Percentiles rank a stretch among this genome's conserved stretches.
phyloP scores from a whole-genome alignment of 2,113 vertebrate genomes.

The Sterna hirundo region DNA sequence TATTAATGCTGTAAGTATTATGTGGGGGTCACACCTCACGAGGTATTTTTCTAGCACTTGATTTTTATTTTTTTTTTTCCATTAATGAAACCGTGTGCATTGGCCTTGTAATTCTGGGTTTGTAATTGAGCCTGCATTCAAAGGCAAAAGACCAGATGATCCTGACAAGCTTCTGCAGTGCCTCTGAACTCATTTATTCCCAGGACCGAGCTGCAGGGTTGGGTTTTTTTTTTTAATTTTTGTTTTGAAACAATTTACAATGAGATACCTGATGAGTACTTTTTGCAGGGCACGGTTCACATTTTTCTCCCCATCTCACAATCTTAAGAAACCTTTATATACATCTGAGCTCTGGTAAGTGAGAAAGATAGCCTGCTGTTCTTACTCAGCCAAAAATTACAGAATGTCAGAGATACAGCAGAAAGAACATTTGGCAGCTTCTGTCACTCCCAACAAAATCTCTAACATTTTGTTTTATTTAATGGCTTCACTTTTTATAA shows the following conservation, averaged over 20 bases:
- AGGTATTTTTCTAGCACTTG: not conserved
- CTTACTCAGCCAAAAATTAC: slow-evolving; percentile 44
- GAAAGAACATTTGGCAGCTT: slow-evolving; percentile 53
- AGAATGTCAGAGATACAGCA: slow-evolving; percentile 25
- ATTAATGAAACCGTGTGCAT: not conserved
- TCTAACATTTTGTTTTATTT: slow-evolving; percentile 64
- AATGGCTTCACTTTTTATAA: slow-evolving; percentile 46
- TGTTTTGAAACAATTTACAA: not conserved
- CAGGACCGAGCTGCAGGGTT: not conserved
- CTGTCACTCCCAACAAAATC: slow-evolving; percentile 60
- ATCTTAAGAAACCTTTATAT: not conserved
- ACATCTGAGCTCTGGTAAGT: not conserved
- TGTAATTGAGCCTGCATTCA: not conserved
- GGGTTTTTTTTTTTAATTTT: not conserved
- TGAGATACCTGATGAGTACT: not conserved
- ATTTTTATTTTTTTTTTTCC: not conserved
- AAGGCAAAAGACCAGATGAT: not conserved
- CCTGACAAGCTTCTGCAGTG: not conserved
- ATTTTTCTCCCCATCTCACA: not conserved
- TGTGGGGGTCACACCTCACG: not conserved
- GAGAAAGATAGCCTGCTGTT: slow-evolving; percentile 38
- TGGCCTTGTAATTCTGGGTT: not conserved
- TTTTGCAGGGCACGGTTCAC: not conserved
- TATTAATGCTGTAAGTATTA: not conserved
- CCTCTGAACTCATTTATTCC: not conserved